Percentiles rank a stretch among this genome's conserved stretches.
These are phyloP conservation scores for Lota lota DNA, from an alignment of 2,113 vertebrate genomes.

Conservation along the genomic window DNA sequence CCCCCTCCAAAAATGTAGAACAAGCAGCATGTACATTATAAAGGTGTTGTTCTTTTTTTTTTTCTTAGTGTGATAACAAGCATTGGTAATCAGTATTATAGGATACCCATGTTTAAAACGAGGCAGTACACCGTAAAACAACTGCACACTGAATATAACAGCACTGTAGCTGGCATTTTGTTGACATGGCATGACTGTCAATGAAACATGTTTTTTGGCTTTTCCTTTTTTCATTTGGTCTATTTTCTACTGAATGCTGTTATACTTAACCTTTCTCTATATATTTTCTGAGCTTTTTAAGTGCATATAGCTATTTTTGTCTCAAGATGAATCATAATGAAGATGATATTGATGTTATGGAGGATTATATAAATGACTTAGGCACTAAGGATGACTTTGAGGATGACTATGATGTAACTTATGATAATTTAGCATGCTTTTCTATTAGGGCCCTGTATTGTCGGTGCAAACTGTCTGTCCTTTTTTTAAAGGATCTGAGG, in stretches of 20 bases:
- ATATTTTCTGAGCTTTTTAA: constrained; percentile 73
- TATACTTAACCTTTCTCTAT: constrained; percentile 61
- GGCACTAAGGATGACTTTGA: constrained; percentile 29
- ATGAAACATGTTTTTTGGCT: constrained; percentile 48
- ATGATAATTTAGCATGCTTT: constrained; percentile 41
- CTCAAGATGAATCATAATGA: constrained; percentile 60
- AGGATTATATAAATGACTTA: constrained; percentile 51
- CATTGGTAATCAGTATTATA: constrained; percentile 47
- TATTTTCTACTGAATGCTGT: constrained; percentile 74
- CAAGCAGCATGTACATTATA: constrained; percentile 64
- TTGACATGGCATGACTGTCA: constrained; percentile 67
- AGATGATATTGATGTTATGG: constrained; percentile 38
- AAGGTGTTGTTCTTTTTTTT: constrained; percentile 59
- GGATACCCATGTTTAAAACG: constrained; percentile 52
- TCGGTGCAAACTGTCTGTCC: constrained; percentile 54
- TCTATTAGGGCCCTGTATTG: constrained; percentile 59
- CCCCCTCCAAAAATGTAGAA: constrained; percentile 27
- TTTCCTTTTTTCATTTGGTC: constrained; percentile 47
- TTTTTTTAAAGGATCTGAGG: constrained; percentile 12
- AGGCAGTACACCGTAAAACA: constrained; percentile 55
- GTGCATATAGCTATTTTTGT: constrained; percentile 74
- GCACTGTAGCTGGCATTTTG: constrained; percentile 61
- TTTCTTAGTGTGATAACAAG: constrained; percentile 59
- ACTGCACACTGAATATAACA: constrained; percentile 44
- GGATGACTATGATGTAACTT: constrained; percentile 26